Conservation (phyloP, 2,113 vertebrate species). For the cat (Felis catus) region DNA sequence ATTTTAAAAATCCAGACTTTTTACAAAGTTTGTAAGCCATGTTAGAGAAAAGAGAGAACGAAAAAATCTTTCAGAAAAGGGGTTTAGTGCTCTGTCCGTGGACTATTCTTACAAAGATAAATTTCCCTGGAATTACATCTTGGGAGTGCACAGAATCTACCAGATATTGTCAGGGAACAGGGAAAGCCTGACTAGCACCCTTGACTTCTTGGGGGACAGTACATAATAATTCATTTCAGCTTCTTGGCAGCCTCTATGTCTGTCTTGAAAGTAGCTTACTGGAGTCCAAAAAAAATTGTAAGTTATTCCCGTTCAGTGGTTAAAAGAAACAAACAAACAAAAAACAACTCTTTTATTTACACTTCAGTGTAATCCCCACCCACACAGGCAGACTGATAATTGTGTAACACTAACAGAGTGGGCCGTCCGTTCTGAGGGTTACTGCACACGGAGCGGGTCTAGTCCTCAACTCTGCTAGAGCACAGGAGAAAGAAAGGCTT, state of each 20-base stretch:
- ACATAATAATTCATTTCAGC: background rate
- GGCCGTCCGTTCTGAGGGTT: background rate
- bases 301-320: background rate
- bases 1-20: background rate
- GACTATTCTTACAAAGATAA: background rate
- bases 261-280: background rate
- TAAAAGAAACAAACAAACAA: background rate
- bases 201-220: background rate
- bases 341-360: background rate
- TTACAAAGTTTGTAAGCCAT: background rate
- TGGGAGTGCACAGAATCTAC: background rate
- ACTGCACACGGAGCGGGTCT: background rate
- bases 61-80: conserved; percentile 1
- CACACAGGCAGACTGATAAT: background rate
- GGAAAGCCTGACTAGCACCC: background rate
- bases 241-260: background rate
- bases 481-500: background rate
- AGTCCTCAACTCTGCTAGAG: background rate
- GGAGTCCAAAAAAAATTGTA: background rate
- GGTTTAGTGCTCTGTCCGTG: background rate
- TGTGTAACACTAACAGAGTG: background rate
- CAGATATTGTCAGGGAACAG: background rate
- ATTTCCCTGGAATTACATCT: conserved; percentile 14
- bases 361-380: background rate
- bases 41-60: background rate